A percentile compares a stretch with the other conserved stretches of the same genome.
Conservation (phyloP, 2,113 vertebrate species). For the Ictalurus punctatus region DNA sequence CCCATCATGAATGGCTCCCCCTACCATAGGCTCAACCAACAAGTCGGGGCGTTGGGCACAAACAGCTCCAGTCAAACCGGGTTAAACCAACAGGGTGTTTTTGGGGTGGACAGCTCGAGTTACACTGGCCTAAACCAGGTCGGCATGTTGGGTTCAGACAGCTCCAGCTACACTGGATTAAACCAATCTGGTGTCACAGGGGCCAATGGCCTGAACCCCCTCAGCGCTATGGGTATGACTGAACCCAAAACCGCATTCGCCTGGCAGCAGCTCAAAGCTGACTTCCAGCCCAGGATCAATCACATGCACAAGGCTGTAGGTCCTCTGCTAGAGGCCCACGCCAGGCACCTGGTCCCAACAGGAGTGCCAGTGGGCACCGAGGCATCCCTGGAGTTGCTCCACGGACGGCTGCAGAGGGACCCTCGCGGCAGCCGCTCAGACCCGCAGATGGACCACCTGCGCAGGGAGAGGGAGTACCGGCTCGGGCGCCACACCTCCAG, state of each 20-base stretch:
- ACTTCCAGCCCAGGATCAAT: constrained; percentile 84
- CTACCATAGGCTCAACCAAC: constrained; percentile 68
- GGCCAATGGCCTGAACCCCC: constrained; percentile 52
- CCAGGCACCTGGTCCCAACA: constrained; percentile 63
- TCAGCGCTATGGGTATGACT: constrained; percentile 64
- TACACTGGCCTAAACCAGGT: constrained; percentile 71
- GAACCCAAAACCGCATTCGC: constrained; percentile 83
- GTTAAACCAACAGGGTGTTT: constrained; percentile 66
- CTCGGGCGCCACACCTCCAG: constrained; percentile 77
- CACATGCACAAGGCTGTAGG: constrained; percentile 79
- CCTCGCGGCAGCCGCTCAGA: constrained; percentile 76
- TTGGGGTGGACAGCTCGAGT: constrained; percentile 68
- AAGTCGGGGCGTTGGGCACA: constrained; percentile 55
- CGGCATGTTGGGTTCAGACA: constrained; percentile 53
- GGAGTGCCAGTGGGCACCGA: constrained; percentile 68
- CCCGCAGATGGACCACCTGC: constrained; percentile 78
- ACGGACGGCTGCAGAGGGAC: constrained; percentile 73
- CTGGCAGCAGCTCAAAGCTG: constrained; percentile 85
- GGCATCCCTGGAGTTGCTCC: constrained; percentile 72
- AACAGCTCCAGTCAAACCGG: constrained; percentile 68
- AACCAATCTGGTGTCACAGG: constrained; percentile 64
- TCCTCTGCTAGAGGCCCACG: constrained; percentile 66
- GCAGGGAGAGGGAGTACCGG: constrained; percentile 74
- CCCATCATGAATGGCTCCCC: constrained; percentile 74
- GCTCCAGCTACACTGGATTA: constrained; percentile 66